Conservation (phyloP, 2,888 invertebrate genomes). For the Nemurella pictetii region DNA sequence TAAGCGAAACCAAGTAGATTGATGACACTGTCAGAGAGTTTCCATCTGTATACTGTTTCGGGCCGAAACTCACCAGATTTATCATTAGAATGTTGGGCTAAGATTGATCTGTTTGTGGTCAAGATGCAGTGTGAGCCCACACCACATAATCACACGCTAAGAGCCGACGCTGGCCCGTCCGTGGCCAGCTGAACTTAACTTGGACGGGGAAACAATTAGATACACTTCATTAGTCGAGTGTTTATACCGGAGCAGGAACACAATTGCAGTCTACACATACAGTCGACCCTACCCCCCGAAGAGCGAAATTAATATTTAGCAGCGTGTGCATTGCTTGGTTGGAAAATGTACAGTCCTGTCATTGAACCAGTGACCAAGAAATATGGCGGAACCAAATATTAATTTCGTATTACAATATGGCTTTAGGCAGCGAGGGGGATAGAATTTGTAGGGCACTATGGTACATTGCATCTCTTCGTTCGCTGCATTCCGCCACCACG, state of each 20-base stretch:
- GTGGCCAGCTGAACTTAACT: not conserved
- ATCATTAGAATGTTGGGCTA: constrained; percentile 31
- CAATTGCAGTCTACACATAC: not conserved
- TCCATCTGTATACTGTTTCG: constrained; percentile 29
- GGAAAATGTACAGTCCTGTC: not conserved
- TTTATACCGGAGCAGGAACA: not conserved
- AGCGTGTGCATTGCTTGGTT: not conserved
- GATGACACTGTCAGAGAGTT: constrained; percentile 33
- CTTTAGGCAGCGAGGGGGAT: not conserved
- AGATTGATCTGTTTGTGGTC: constrained; percentile 34
- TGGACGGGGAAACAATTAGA: not conserved
- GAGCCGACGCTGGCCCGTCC: not conserved
- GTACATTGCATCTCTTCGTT: too few relatives aligned
- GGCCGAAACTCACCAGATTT: constrained; percentile 26
- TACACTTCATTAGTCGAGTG: constrained; percentile 6
- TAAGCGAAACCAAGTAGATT: constrained; percentile 27
- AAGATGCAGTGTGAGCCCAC: constrained; percentile 18
- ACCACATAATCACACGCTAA: constrained; percentile 16
- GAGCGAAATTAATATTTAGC: not conserved
- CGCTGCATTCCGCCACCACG: too few relatives aligned
- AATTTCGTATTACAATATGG: not conserved
- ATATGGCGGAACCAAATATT: not conserved
- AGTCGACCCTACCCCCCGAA: not conserved
- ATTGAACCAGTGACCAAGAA: not conserved
- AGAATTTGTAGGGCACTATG: not conserved